These are phyloP conservation scores for Plagiodera versicolora DNA, from an alignment of 2,888 invertebrate genomes.

Conservation along the genomic window DNA sequence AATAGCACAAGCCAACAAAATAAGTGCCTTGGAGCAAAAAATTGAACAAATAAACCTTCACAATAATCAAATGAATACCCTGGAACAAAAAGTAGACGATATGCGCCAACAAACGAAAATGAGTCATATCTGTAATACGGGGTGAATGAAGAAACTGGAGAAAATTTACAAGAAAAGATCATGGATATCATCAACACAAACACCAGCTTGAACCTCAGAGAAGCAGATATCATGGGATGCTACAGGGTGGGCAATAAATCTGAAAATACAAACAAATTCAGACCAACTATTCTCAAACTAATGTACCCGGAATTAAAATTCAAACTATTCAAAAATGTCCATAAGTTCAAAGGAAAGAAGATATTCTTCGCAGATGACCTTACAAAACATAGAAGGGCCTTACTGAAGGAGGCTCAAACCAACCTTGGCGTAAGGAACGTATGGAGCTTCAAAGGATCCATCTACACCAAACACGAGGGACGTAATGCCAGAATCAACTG, in stretches of 20 bases:
- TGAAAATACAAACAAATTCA: not conserved
- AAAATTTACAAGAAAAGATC: not conserved
- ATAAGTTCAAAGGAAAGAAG: not conserved
- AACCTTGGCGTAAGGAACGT: not conserved
- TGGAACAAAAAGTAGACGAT: not conserved
- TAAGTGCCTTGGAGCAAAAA: not conserved
- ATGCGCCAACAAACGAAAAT: not conserved
- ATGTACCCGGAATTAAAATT: not conserved
- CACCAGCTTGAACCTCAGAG: not conserved
- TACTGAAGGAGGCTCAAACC: not conserved
- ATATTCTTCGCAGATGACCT: slow-evolving; percentile 3
- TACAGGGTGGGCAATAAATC: slow-evolving; percentile 2
- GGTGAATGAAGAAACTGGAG: not conserved
- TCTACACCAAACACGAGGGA: not conserved
- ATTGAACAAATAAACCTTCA: not conserved
- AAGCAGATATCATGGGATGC: not conserved
- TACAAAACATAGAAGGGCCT: not conserved
- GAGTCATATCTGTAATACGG: slow-evolving; percentile 1
- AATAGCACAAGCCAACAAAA: not conserved
- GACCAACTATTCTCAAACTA: not conserved
- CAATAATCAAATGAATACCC: not conserved
- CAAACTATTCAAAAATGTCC: not conserved
- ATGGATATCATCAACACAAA: not conserved
- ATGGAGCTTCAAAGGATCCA: not conserved
- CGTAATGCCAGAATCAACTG: not conserved